These are phyloP conservation scores for Diplodus sargus DNA, from an alignment of 2,797 vertebrate species.

Conservation along the genomic window DNA sequence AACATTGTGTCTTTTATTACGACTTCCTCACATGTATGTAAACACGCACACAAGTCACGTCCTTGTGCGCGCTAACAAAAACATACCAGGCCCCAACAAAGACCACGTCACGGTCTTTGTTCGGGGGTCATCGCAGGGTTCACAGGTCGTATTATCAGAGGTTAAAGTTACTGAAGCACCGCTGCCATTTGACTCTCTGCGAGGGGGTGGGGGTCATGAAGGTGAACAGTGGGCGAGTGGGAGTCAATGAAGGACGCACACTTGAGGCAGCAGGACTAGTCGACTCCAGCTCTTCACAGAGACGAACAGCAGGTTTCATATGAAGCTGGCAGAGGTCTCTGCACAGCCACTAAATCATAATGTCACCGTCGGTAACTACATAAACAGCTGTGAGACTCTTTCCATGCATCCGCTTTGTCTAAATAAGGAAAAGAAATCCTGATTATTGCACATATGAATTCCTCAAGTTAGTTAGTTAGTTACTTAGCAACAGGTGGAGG, in stretches of 20 bases:
- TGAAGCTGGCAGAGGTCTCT: slow-evolving; percentile 42
- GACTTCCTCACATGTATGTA: slow-evolving; percentile 9
- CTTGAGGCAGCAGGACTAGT: slow-evolving; percentile 41
- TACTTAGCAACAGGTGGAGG: not conserved
- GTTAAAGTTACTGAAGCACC: slow-evolving; percentile 51
- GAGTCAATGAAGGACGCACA: slow-evolving; percentile 54
- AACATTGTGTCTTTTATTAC: slow-evolving; percentile 6
- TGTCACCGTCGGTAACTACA: slow-evolving; percentile 35
- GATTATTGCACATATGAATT: not conserved
- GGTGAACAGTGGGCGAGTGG: slow-evolving; percentile 62
- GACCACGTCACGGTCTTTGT: slow-evolving; percentile 59
- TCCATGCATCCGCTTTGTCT: slow-evolving; percentile 22
- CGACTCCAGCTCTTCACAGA: slow-evolving; percentile 39
- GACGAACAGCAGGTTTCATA: slow-evolving; percentile 42
- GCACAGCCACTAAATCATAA: slow-evolving; percentile 55
- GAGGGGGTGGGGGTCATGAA: slow-evolving; percentile 35
- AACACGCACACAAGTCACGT: slow-evolving; percentile 18
- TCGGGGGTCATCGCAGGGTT: slow-evolving; percentile 38
- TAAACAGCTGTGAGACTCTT: slow-evolving; percentile 5
- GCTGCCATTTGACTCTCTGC: slow-evolving; percentile 51
- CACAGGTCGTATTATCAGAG: slow-evolving; percentile 54
- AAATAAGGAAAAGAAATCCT: not conserved
- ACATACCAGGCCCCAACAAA: slow-evolving; percentile 3
- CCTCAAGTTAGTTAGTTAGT: no score
- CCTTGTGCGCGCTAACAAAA: slow-evolving; percentile 36